These are phyloP conservation scores for Mormoops blainvillei DNA, from an alignment of 2,113 vertebrate species.

Conservation along the genomic window DNA sequence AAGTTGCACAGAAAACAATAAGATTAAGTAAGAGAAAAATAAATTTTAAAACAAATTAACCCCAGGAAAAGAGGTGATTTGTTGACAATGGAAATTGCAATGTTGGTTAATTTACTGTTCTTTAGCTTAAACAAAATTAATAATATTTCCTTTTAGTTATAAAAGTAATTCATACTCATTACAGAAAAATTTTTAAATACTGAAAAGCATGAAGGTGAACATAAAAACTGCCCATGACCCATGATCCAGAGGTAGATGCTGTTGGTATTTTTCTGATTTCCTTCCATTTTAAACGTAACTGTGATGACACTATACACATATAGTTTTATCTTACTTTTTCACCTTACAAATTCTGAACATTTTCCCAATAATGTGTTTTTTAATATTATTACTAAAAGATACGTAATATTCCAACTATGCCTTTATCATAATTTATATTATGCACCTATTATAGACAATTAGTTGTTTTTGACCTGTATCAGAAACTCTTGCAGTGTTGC, in stretches of 20 bases:
- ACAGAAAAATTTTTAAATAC: background rate
- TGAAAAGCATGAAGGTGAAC: background rate
- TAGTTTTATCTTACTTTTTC: background rate
- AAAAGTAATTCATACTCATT: background rate
- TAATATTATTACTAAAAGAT: background rate
- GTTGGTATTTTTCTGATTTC: background rate
- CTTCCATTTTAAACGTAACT: background rate
- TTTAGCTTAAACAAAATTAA: background rate
- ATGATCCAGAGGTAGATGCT: background rate
- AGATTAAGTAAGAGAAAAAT: background rate
- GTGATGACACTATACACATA: background rate
- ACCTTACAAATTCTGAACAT: background rate
- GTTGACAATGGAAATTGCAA: background rate
- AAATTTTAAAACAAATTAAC: background rate
- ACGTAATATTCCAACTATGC: background rate
- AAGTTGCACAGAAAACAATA: background rate
- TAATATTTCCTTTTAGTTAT: background rate
- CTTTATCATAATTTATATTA: background rate
- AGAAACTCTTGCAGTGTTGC: background rate
- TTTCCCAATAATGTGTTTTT: background rate
- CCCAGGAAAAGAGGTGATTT: background rate
- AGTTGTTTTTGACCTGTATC: background rate
- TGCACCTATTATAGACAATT: background rate
- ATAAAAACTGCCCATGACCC: background rate
- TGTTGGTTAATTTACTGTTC: background rate